phyloP scores from a whole-genome alignment of 2,797 vertebrate genomes.

The Pangasius macronema region DNA sequence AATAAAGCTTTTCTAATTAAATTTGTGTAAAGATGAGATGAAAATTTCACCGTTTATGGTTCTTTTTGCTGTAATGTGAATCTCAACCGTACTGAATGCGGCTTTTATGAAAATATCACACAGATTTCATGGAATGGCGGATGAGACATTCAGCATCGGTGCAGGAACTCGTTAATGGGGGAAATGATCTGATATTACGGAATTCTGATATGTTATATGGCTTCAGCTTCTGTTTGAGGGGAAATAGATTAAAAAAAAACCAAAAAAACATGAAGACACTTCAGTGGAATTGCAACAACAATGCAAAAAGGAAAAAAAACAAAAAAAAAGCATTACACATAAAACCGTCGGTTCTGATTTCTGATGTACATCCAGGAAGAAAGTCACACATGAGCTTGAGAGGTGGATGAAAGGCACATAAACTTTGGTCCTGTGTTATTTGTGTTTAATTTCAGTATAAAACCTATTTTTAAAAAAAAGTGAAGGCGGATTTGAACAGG shows the following conservation, averaged over 20 bases:
- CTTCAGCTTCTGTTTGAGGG: constrained; percentile 50
- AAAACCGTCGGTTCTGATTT: constrained; percentile 42
- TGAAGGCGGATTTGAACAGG: constrained; percentile 45
- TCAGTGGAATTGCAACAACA: constrained; percentile 39
- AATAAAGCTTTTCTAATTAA: constrained; percentile 50
- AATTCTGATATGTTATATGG: constrained; percentile 42
- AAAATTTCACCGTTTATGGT: background rate
- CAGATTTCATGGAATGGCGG: background rate
- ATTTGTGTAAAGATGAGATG: constrained; percentile 23
- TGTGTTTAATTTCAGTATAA: constrained; percentile 67
- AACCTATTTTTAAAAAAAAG: constrained; percentile 53
- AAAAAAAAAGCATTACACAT: background rate
- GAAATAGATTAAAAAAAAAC: constrained; percentile 17
- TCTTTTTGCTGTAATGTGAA: background rate
- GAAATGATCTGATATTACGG: background rate
- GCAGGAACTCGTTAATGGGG: constrained; percentile 22
- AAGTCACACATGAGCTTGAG: constrained; percentile 66
- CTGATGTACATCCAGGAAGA: constrained; percentile 64
- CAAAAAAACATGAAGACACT: constrained; percentile 21
- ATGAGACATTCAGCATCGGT: constrained; percentile 46
- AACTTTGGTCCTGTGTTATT: constrained; percentile 83
- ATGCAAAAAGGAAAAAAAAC: constrained; percentile 30
- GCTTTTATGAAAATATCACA: background rate
- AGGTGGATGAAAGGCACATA: constrained; percentile 82
- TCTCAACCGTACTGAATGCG: background rate